phyloP scores from a whole-genome alignment of 2,113 vertebrate genomes.

The Daphoenositta chrysoptera region DNA sequence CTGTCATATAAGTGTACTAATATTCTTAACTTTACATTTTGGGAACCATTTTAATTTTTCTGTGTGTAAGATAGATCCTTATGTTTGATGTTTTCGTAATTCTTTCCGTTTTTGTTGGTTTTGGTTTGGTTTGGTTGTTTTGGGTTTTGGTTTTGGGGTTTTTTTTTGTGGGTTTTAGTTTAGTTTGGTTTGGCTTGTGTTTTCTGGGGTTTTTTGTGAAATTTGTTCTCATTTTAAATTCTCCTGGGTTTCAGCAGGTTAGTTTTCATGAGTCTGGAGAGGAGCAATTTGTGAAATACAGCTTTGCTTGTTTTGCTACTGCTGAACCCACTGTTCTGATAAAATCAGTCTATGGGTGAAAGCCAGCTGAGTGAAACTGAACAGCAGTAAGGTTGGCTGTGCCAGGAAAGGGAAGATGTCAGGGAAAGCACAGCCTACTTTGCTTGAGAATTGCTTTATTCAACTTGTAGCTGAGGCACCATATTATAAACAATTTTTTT shows the following conservation, averaged over 20 bases:
- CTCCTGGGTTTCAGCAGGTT: neutral
- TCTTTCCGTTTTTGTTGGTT: rapidly evolving
- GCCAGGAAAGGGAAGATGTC: neutral
- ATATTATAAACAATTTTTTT: neutral
- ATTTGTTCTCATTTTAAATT: neutral
- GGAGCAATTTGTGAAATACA: neutral
- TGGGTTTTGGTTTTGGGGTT: neutral
- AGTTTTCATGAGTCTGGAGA: neutral
- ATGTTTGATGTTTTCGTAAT: neutral
- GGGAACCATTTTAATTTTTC: neutral
- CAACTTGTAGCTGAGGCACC: neutral
- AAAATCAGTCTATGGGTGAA: neutral
- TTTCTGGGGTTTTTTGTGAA: neutral
- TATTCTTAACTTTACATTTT: neutral
- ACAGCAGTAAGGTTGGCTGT: neutral
- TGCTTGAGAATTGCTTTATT: neutral
- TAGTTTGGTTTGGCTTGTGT: neutral
- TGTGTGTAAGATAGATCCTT: neutral
- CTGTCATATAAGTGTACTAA: neutral
- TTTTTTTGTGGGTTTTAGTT: neutral
- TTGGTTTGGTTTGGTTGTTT: neutral
- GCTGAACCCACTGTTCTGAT: neutral
- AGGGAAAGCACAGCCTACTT: neutral
- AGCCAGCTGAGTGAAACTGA: neutral
- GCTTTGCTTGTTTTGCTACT: neutral